Evolutionary conservation across 2,113 vertebrate genomes (phyloP).

Genomic region (Neodontobutis hainanensis): DNA sequence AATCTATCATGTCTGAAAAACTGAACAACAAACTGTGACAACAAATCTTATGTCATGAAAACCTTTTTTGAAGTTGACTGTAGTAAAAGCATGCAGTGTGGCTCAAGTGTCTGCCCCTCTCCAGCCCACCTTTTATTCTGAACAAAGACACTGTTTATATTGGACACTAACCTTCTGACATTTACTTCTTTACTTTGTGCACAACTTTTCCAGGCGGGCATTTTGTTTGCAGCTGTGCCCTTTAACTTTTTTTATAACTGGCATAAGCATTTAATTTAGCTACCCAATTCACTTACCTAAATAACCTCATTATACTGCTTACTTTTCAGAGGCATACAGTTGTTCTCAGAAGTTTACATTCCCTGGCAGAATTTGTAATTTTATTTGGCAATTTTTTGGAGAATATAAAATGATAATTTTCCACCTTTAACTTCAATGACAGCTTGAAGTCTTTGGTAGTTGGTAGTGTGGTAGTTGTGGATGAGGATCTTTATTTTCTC

Average conservation of each 20-base stretch:
- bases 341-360: slow-evolving; percentile 24
- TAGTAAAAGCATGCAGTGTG: slow-evolving; percentile 41
- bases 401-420: too few species aligned
- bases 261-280: slow-evolving; percentile 44
- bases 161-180: slow-evolving; percentile 44
- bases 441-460: too few species aligned
- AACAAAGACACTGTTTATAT: slow-evolving; percentile 60
- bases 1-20: too few species aligned
- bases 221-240: slow-evolving; percentile 26
- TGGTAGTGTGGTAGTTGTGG: too few species aligned
- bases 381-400: too few species aligned
- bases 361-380: too few species aligned
- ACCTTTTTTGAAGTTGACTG: slow-evolving; percentile 17
- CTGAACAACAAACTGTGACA: slow-evolving; percentile 22
- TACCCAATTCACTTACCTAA: slow-evolving; percentile 41
- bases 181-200: slow-evolving; percentile 26
- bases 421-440: too few species aligned
- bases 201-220: slow-evolving; percentile 44
- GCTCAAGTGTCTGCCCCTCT: slow-evolving; percentile 26
- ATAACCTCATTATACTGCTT: slow-evolving; percentile 34
- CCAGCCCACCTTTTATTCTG: slow-evolving; percentile 49
- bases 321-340: slow-evolving; percentile 43
- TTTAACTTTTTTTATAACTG: slow-evolving; percentile 34
- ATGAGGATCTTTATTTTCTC: too few species aligned
- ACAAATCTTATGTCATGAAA: slow-evolving; percentile 19